Conservation (phyloP, 2,797 vertebrate species). For the Podarcis lilfordi region DNA sequence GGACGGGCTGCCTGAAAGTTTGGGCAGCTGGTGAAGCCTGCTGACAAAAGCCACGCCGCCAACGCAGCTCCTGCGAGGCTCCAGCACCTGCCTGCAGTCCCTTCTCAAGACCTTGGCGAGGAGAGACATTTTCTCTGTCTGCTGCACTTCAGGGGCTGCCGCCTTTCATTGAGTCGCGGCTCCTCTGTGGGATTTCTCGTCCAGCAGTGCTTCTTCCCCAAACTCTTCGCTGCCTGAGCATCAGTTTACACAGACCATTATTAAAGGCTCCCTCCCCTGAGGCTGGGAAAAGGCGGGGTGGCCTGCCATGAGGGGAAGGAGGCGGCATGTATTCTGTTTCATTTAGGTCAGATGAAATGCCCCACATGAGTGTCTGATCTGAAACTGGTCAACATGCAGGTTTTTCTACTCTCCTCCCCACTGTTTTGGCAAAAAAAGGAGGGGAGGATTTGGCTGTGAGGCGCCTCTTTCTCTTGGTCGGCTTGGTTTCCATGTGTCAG, state of each 20-base stretch:
- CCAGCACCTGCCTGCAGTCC: slow-evolving; percentile 60
- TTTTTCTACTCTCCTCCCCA: slow-evolving; percentile 14
- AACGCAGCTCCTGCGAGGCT: slow-evolving; percentile 33
- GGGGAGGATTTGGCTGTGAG: slow-evolving; percentile 1
- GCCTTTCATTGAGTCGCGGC: slow-evolving; percentile 47
- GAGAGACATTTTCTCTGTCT: slow-evolving; percentile 76
- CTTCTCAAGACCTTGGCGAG: slow-evolving; percentile 65
- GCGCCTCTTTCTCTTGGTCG: background rate
- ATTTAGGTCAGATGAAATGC: slow-evolving; percentile 64
- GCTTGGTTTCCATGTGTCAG: slow-evolving; percentile 1
- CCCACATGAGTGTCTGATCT: slow-evolving; percentile 22
- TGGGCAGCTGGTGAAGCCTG: slow-evolving; percentile 66
- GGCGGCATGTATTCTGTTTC: slow-evolving; percentile 61
- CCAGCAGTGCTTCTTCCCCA: slow-evolving; percentile 52
- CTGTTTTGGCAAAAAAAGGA: slow-evolving; percentile 23
- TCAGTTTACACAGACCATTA: slow-evolving; percentile 77
- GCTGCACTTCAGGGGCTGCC: slow-evolving; percentile 44
- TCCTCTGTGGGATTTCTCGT: slow-evolving; percentile 53
- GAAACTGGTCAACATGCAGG: slow-evolving; percentile 20
- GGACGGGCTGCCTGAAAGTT: slow-evolving; percentile 66
- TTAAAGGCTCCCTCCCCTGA: slow-evolving; percentile 74
- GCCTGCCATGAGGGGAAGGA: slow-evolving; percentile 66
- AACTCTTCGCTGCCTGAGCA: slow-evolving; percentile 66
- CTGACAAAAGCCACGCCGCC: slow-evolving; percentile 18
- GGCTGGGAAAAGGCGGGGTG: slow-evolving; percentile 69